Percentiles rank a stretch among this genome's conserved stretches.
Conservation (phyloP, 2,113 vertebrate genomes). For the Gobiocypris rarus region DNA sequence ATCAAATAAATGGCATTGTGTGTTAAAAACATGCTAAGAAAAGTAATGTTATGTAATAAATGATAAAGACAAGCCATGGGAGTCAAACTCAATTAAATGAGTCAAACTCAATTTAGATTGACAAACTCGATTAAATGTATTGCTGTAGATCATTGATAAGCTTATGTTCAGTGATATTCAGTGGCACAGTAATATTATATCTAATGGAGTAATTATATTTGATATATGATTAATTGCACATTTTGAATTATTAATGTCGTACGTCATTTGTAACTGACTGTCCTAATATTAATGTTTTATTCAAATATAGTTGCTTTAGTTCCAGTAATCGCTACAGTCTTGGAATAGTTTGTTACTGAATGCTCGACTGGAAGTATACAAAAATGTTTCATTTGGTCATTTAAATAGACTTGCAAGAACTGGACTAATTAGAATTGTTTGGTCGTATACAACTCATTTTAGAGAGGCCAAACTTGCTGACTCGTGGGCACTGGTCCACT, state of each 20-base stretch:
- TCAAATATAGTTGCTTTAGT: neutral
- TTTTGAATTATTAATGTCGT: neutral
- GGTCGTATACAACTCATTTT: neutral
- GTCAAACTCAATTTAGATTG: neutral
- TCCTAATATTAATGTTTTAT: neutral
- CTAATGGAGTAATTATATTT: neutral
- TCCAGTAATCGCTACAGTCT: neutral
- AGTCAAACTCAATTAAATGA: neutral
- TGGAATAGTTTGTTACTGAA: neutral
- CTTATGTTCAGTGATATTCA: neutral
- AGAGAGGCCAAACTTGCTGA: slow-evolving; percentile 1
- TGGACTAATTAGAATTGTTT: slow-evolving; percentile 14
- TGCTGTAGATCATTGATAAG: neutral
- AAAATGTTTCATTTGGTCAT: neutral
- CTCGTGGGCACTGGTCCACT: neutral
- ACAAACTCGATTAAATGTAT: slow-evolving; percentile 12
- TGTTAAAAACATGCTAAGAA: neutral
- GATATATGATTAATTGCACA: neutral
- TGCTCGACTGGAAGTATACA: neutral
- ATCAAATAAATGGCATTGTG: neutral
- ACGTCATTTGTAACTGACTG: neutral
- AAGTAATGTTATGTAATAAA: neutral
- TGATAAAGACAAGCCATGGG: neutral
- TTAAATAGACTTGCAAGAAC: neutral
- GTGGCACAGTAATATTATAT: neutral